Evolutionary conservation across 2,113 vertebrate species (phyloP).

Genomic region (Gasterosteus nipponicus): DNA sequence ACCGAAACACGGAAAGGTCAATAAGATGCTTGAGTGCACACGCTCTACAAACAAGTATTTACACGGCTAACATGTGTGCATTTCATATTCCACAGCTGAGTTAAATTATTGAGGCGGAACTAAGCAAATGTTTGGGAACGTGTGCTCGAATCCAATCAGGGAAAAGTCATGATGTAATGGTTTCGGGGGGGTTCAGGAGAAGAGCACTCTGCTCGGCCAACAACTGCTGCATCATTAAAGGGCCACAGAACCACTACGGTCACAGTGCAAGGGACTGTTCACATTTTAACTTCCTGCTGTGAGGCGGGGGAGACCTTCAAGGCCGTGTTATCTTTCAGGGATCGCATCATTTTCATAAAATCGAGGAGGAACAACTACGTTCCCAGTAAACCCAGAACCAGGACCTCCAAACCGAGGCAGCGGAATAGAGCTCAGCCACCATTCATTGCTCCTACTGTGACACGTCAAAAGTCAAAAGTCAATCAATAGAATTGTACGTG

Average conservation of each 20-base stretch:
- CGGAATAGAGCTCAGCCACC: not conserved
- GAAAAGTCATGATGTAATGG: slow-evolving; percentile 34
- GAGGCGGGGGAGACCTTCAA: slow-evolving; percentile 21
- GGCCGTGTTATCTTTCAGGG: not conserved
- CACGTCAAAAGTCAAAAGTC: not conserved
- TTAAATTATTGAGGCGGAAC: slow-evolving; percentile 59
- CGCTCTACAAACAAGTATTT: slow-evolving; percentile 26
- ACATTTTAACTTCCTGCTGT: slow-evolving; percentile 7
- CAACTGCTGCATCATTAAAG: slow-evolving; percentile 36
- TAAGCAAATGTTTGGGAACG: slow-evolving; percentile 47
- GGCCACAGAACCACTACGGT: slow-evolving; percentile 7
- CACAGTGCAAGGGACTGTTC: slow-evolving; percentile 6
- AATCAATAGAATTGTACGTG: not conserved
- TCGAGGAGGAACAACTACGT: not conserved
- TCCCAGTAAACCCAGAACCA: not conserved
- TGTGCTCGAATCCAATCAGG: slow-evolving; percentile 32
- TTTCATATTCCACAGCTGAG: slow-evolving; percentile 32
- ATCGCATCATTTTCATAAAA: not conserved
- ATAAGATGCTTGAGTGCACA: slow-evolving; percentile 22
- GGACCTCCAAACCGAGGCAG: not conserved
- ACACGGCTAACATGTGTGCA: slow-evolving; percentile 30
- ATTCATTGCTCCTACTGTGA: not conserved
- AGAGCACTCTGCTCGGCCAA: slow-evolving; percentile 17
- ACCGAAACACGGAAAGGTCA: slow-evolving; percentile 55
- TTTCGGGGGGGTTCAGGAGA: slow-evolving; percentile 30